A percentile compares a stretch with the other conserved stretches of the same genome.
These are phyloP conservation scores for Magallana ariakensis DNA, from an alignment of 1,140 invertebrate species.

Conservation along the genomic window DNA sequence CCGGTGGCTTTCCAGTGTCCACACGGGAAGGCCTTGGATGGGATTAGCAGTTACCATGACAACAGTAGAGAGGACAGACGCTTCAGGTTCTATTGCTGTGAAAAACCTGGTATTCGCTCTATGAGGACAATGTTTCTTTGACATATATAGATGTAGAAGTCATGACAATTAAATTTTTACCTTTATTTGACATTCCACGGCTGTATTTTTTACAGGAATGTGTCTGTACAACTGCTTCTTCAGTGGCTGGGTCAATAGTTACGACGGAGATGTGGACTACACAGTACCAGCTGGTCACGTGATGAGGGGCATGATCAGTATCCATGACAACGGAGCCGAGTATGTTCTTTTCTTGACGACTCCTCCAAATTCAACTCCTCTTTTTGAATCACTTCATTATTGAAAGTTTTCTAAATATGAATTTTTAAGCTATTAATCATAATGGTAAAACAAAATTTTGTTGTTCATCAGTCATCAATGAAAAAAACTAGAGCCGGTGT, in stretches of 20 bases:
- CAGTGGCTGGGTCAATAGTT: slow-evolving; percentile 43
- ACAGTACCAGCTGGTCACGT: slow-evolving; percentile 40
- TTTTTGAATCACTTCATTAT: no score
- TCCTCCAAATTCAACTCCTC: no score
- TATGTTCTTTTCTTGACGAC: neutral
- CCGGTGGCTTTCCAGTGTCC: slow-evolving; percentile 54
- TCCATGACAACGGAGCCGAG: slow-evolving; percentile 46
- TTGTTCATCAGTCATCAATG: no score
- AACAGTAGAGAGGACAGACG: slow-evolving; percentile 59
- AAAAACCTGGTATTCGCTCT: neutral
- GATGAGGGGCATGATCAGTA: slow-evolving; percentile 38
- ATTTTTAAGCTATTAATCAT: no score
- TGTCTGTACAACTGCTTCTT: slow-evolving; percentile 39
- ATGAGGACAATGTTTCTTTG: no score
- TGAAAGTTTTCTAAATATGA: no score
- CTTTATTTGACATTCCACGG: no score
- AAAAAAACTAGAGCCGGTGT: no score
- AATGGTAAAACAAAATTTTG: no score
- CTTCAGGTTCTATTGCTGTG: slow-evolving; percentile 58
- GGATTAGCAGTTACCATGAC: slow-evolving; percentile 54
- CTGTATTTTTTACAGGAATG: neutral
- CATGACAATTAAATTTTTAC: no score
- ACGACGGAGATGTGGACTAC: slow-evolving; percentile 46
- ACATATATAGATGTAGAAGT: no score
- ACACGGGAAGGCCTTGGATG: slow-evolving; percentile 39